A percentile compares a stretch with the other conserved stretches of the same genome.
Conservation (phyloP, 1,140 invertebrate species). For the Lepidurus apus region DNA sequence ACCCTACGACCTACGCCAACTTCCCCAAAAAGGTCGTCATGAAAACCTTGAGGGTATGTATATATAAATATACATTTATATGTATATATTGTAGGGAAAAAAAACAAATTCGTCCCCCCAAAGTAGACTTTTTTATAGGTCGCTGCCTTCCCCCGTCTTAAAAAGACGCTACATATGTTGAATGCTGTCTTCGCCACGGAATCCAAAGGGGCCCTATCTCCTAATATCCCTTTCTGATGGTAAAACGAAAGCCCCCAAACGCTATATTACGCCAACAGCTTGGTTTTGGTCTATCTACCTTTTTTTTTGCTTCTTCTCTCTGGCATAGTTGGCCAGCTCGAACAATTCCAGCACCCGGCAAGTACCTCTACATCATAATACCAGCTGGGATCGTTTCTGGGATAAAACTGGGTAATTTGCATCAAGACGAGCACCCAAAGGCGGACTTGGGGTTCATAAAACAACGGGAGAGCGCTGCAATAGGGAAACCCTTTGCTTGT, state of each 20-base stretch:
- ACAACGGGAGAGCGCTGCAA: slow-evolving; percentile 17
- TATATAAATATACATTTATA: too few relatives aligned
- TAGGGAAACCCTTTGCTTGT: slow-evolving; percentile 19
- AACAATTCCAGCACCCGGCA: neutral
- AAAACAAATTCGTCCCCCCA: neutral
- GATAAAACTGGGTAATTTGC: slow-evolving; percentile 19
- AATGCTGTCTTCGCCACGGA: neutral
- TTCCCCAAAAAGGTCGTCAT: neutral
- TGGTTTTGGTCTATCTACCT: neutral
- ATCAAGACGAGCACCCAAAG: slow-evolving; percentile 19
- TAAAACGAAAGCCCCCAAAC: neutral
- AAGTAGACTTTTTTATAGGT: neutral
- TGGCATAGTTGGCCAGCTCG: neutral
- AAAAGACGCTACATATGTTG: neutral
- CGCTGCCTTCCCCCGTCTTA: neutral
- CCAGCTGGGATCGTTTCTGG: slow-evolving; percentile 12
- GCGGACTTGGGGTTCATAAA: slow-evolving; percentile 17
- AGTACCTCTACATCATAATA: slow-evolving; percentile 9
- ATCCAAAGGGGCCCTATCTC: neutral
- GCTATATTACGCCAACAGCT: neutral
- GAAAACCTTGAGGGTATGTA: neutral
- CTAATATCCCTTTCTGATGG: neutral
- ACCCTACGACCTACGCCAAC: neutral
- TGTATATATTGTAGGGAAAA: neutral
- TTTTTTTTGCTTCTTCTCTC: neutral